Evolutionary conservation across 35 echinoderm and acorn worm species (phyloP).

Genomic region (Ptychodera flava): DNA sequence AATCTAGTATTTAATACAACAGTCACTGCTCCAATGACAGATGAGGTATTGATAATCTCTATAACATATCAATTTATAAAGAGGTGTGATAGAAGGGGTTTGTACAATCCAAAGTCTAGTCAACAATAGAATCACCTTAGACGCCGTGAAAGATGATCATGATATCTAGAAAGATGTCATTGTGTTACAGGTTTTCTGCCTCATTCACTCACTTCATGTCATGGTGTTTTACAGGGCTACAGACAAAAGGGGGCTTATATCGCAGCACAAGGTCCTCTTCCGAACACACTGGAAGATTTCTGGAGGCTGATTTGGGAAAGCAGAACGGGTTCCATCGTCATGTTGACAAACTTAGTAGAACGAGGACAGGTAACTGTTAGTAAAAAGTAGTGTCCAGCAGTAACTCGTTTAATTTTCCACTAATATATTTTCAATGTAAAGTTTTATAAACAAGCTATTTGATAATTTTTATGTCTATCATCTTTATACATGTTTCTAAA

Average conservation of each 20-base stretch:
- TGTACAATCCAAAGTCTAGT: too few species aligned
- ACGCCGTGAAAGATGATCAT: too few species aligned
- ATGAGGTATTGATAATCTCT: neutral
- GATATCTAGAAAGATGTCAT: too few species aligned
- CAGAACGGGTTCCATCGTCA: conserved; percentile 50
- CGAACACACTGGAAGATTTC: conserved; percentile 63
- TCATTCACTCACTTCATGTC: too few species aligned
- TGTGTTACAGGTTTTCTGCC: too few species aligned
- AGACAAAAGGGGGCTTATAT: conserved; percentile 68
- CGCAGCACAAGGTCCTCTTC: conserved; percentile 53
- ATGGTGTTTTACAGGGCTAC: conserved; percentile 80
- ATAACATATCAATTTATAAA: neutral
- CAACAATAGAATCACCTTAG: neutral
- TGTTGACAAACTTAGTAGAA: conserved; percentile 72
- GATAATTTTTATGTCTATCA: neutral
- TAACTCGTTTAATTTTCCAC: neutral
- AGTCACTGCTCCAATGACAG: neutral
- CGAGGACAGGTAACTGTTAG: conserved; percentile 51
- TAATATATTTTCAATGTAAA: neutral
- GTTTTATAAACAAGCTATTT: too few species aligned
- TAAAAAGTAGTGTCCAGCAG: neutral
- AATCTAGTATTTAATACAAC: neutral
- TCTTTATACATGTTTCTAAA: neutral
- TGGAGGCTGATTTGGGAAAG: conserved; percentile 88
- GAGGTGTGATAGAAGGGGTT: neutral